Percentiles rank a stretch among this genome's conserved stretches.
These are phyloP conservation scores for Harpegnathos saltator DNA, from an alignment of 1,140 invertebrate genomes.

Conservation along the genomic window DNA sequence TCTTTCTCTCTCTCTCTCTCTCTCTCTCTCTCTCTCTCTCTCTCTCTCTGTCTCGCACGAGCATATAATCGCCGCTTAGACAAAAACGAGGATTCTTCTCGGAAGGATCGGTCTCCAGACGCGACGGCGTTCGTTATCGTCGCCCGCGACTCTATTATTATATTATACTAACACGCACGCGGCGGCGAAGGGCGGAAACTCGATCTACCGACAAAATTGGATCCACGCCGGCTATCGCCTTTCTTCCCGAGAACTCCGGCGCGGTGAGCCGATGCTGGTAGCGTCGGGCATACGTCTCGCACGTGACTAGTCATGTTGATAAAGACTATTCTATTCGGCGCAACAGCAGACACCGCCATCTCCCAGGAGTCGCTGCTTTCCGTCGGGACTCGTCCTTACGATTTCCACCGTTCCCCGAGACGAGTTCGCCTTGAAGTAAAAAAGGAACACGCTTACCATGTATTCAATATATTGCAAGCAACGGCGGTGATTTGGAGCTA, in stretches of 20 bases:
- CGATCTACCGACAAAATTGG: constrained; percentile 74
- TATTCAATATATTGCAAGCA: too few relatives aligned
- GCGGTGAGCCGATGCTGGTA: constrained; percentile 13
- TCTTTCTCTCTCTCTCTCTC: too few relatives aligned
- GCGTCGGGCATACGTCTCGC: constrained; percentile 54
- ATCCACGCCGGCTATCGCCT: constrained; percentile 71
- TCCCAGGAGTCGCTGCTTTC: neutral
- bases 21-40: too few relatives aligned
- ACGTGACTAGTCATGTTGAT: constrained; percentile 66
- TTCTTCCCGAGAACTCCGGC: constrained; percentile 71
- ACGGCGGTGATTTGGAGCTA: too few relatives aligned
- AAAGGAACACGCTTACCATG: too few relatives aligned
- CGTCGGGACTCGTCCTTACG: too few relatives aligned
- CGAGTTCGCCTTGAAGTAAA: too few relatives aligned
- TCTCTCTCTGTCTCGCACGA: too few relatives aligned
- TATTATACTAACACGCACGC: constrained; percentile 57
- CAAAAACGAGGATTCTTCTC: constrained; percentile 41
- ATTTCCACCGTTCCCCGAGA: too few relatives aligned
- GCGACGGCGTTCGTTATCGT: constrained; percentile 42
- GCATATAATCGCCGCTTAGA: neutral
- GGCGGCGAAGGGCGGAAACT: constrained; percentile 59
- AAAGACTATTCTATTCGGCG: constrained; percentile 58
- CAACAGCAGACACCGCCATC: neutral
- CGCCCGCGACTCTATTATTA: constrained; percentile 63
- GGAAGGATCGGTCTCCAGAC: constrained; percentile 43